Base-by-base conservation (phyloP, 1,140 invertebrate genomes). In the Pseudobourletiella spinata region DNA sequence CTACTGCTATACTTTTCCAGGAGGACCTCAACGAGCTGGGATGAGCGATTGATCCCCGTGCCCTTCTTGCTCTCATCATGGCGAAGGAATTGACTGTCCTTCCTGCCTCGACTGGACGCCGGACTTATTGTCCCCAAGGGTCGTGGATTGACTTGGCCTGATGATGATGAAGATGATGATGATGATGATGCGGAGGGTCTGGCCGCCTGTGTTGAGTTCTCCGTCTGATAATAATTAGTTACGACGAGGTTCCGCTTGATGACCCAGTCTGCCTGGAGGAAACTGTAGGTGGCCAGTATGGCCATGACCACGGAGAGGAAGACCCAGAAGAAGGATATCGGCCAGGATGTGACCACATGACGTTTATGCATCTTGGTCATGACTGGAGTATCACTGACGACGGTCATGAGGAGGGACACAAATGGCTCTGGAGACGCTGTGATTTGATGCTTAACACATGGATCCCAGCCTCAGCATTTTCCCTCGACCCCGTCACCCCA, bases 191-290 rank as follows among this genome's bases (percentile, higher is more conserved):
- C 29, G 3, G 6, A 6, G 25, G 39, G 8, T 3, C 6, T 16
- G 4, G 11, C 15, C 3, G 16, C 39, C 16, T 43, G 11, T 3
- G 26, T 15, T 16, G 26, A 15, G 28, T 57, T 43, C 8, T n/a
- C n/a, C 24, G 42, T 26, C 30, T 43, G 35, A 30, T 63, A 63
- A 32, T 30, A 63, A 39, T 57, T 55, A 42, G 57, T 67, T 8
- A 63, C 51, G 22, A 63, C 29, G 6, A 63, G 25, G 51, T 51
- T 63, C 25, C 65, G 51, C 35, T 67, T 67, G 28, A 67, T 59
- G 1, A 67, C 58, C 65, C 65, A 67, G 48, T 67, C 65, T 2
- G 58, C 65, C 39, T 67, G 65, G 25, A 67, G 65, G 32, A 67
- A 67, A 46, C 61, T 63, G 48, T 60, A 67, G 15, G 58, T 67